phyloP scores from a whole-genome alignment of 2,797 vertebrate genomes.

The Tiaroga cobitis region DNA sequence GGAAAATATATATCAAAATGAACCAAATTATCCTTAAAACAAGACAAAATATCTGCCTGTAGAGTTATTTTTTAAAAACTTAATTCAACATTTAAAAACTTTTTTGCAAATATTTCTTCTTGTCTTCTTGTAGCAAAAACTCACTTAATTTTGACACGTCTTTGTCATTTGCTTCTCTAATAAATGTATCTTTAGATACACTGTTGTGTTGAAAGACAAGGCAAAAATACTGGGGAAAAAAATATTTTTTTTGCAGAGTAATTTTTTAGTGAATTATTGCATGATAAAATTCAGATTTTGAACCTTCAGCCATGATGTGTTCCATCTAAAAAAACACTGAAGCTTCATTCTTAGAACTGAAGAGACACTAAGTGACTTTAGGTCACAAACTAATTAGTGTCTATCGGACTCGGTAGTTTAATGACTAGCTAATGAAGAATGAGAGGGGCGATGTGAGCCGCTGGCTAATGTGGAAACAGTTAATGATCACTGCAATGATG shows the following conservation, averaged over 20 bases:
- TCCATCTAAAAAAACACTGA: too few species aligned
- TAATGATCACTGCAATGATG: conserved; percentile 57
- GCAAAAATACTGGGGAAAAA: neutral
- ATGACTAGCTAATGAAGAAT: conserved; percentile 12
- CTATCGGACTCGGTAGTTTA: neutral
- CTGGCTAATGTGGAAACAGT: conserved; percentile 61
- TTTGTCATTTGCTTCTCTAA: neutral
- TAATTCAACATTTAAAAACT: too few species aligned
- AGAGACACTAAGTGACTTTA: conserved; percentile 5
- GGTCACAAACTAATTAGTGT: neutral
- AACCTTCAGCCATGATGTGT: neutral
- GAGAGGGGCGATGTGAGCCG: conserved; percentile 18
- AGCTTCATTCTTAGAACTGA: neutral
- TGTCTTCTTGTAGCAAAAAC: too few species aligned
- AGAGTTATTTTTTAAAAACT: too few species aligned
- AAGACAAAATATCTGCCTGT: too few species aligned
- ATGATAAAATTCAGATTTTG: neutral
- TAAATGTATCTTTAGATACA: too few species aligned
- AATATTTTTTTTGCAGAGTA: neutral
- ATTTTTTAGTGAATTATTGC: neutral
- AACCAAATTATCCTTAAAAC: too few species aligned
- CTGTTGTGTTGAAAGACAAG: neutral
- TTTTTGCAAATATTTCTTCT: too few species aligned
- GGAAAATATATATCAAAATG: too few species aligned
- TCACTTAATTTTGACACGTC: too few species aligned